These are phyloP conservation scores for Alfaro cultratus DNA, from an alignment of 2,797 vertebrate species.

Conservation along the genomic window DNA sequence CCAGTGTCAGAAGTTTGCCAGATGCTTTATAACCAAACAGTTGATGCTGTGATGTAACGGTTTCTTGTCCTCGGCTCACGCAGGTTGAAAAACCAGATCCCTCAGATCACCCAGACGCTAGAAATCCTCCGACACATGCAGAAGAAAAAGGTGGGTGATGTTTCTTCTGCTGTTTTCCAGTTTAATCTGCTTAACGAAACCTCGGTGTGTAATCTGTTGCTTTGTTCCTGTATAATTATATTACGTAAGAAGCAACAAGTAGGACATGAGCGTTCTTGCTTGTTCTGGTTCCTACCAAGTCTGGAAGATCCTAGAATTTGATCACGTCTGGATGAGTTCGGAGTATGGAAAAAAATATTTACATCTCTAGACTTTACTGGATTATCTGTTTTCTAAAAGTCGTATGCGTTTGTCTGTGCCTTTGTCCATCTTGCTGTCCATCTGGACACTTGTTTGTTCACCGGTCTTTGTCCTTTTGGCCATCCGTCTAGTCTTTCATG, in stretches of 20 bases:
- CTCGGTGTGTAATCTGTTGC: neutral
- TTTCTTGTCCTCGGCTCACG: conserved; percentile 4
- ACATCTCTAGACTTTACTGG: neutral
- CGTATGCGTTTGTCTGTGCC: neutral
- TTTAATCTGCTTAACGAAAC: neutral
- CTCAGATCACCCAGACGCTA: conserved; percentile 98
- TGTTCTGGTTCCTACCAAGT: neutral
- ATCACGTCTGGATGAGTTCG: neutral
- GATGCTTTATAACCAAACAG: neutral
- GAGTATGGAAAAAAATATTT: neutral
- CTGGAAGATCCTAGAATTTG: neutral
- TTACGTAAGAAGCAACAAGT: neutral
- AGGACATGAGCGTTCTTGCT: neutral
- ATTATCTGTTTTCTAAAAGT: neutral
- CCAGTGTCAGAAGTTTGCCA: neutral
- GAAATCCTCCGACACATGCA: conserved; percentile 99
- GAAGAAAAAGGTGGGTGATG: conserved; percentile 91
- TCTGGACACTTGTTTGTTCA: neutral
- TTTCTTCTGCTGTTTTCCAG: neutral
- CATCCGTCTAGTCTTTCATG: neutral
- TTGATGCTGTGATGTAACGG: neutral
- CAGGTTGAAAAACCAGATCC: conserved; percentile 97
- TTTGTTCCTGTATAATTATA: neutral
- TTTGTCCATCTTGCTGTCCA: neutral
- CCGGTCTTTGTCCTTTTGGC: neutral